Percentiles rank a stretch among this genome's conserved stretches.
Conservation (phyloP, 2,797 vertebrate species). For the Gorsachius magnificus region DNA sequence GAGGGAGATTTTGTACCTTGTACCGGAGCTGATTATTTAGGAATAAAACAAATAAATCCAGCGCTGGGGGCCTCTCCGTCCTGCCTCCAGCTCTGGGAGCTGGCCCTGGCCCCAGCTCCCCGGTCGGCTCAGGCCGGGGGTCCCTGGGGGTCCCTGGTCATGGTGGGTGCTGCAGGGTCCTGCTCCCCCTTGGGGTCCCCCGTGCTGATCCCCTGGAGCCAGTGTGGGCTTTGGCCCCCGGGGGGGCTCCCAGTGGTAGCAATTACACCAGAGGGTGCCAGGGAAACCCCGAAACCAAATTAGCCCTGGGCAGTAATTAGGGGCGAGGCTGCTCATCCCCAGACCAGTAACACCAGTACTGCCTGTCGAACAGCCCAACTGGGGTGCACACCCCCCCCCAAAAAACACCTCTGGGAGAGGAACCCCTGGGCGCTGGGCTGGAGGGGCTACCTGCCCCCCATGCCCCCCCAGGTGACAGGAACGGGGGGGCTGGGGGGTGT, state of each 20-base stretch:
- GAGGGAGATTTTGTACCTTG: slow-evolving; percentile 39
- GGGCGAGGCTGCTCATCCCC: background rate
- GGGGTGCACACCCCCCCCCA: background rate
- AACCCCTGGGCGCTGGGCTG: background rate
- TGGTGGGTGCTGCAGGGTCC: background rate
- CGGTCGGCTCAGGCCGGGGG: background rate
- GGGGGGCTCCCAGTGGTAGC: background rate
- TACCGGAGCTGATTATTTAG: background rate
- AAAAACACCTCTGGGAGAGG: background rate
- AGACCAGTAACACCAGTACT: background rate
- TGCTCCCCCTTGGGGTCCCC: background rate
- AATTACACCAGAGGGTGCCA: background rate
- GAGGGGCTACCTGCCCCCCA: too few relatives aligned
- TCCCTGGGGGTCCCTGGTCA: background rate
- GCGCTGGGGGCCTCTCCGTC: background rate
- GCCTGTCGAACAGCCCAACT: background rate
- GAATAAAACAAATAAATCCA: slow-evolving; percentile 28
- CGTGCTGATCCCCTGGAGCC: background rate
- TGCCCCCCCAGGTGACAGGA: too few relatives aligned
- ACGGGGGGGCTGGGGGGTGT: background rate
- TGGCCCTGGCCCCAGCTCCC: background rate
- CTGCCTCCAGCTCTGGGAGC: background rate
- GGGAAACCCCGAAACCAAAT: background rate
- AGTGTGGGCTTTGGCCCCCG: background rate
- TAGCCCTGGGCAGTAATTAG: background rate